These are phyloP conservation scores for Vultur gryphus DNA, from an alignment of 2,797 vertebrate genomes.

Conservation along the genomic window DNA sequence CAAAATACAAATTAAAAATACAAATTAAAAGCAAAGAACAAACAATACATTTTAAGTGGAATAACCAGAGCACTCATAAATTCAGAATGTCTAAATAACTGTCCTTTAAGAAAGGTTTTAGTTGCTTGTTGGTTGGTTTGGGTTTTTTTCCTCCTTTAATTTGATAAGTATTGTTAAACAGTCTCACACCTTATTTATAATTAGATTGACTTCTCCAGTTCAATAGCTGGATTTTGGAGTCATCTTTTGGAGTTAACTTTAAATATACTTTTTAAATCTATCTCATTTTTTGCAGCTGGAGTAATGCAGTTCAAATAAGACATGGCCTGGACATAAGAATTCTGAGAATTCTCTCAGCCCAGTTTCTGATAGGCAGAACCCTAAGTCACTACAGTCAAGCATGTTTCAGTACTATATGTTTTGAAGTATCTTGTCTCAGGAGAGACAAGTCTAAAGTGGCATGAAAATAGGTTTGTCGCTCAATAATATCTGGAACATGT, in stretches of 20 bases:
- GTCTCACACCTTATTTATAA: background rate
- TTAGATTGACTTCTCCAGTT: background rate
- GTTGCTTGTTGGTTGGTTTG: background rate
- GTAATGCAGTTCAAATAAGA: background rate
- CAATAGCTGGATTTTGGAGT: background rate
- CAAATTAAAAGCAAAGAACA: background rate
- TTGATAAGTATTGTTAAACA: background rate
- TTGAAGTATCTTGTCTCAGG: background rate
- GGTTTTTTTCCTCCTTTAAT: background rate
- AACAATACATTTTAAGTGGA: background rate
- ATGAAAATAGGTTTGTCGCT: background rate
- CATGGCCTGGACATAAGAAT: background rate
- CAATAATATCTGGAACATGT: background rate
- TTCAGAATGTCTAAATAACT: background rate
- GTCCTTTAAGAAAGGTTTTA: background rate
- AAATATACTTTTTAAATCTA: background rate
- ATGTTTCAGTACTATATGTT: background rate
- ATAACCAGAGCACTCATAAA: background rate
- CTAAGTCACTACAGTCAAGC: background rate
- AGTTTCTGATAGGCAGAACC: background rate
- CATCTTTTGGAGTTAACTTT: background rate
- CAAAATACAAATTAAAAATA: background rate
- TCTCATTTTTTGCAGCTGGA: background rate
- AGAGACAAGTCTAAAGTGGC: background rate
- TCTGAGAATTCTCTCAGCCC: background rate